These are phyloP conservation scores for Accipiter cooperii DNA, from an alignment of 2,113 vertebrate genomes.

Conservation along the genomic window DNA sequence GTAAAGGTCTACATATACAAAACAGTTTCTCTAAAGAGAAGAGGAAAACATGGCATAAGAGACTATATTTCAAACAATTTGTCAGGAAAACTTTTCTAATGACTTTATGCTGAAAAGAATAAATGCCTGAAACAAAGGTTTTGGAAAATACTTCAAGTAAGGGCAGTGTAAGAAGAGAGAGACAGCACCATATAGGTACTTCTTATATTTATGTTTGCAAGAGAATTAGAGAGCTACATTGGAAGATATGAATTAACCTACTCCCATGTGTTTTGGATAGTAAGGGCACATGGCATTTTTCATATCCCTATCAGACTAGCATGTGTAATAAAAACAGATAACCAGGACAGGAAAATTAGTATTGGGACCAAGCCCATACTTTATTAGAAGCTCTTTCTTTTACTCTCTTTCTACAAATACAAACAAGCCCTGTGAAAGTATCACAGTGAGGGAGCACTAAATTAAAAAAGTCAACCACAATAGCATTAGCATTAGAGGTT, in stretches of 20 bases:
- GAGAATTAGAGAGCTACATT: not conserved
- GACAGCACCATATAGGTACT: not conserved
- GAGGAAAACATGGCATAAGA: slow-evolving; percentile 20
- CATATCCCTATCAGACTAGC: slow-evolving; percentile 7
- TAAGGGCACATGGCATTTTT: slow-evolving; percentile 15
- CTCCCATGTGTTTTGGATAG: slow-evolving; percentile 11
- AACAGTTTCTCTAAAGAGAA: slow-evolving; percentile 29
- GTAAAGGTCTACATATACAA: not conserved
- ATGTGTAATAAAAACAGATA: slow-evolving; percentile 57
- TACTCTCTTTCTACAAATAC: slow-evolving; percentile 53
- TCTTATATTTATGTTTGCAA: slow-evolving; percentile 33
- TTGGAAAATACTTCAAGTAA: slow-evolving; percentile 28
- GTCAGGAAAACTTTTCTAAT: slow-evolving; percentile 53
- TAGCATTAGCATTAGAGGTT: slow-evolving; percentile 55
- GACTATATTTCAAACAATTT: slow-evolving; percentile 54
- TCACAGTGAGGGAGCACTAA: slow-evolving; percentile 57
- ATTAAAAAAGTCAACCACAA: slow-evolving; percentile 68
- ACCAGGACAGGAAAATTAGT: slow-evolving; percentile 64
- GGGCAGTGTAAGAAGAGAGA: not conserved
- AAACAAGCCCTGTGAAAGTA: slow-evolving; percentile 61
- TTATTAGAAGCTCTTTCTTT: slow-evolving; percentile 66
- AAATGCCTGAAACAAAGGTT: slow-evolving; percentile 33
- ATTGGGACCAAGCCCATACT: slow-evolving; percentile 50
- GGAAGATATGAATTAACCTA: slow-evolving; percentile 11
- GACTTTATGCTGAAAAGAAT: slow-evolving; percentile 49